Base-by-base conservation (phyloP, 2,888 invertebrate species). In the Allophyes oxyacanthae region DNA sequence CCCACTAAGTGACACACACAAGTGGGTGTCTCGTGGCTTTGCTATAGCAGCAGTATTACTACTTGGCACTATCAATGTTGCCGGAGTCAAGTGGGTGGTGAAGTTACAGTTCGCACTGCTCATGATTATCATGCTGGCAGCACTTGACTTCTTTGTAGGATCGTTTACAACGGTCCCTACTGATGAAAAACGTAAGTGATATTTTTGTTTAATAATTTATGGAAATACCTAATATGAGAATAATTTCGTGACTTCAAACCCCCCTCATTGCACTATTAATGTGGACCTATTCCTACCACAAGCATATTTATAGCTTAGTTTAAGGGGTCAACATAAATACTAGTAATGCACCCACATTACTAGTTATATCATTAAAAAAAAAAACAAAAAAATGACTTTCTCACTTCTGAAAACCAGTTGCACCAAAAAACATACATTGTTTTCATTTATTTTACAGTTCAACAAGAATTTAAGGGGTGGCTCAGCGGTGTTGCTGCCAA, bases 31-130 rank as follows among this genome's bases (percentile, higher is more conserved):
- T 43, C 95, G 98, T 79, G 97, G 97, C 3, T 97, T 99, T 86
- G 99, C 98, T 7, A 96, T 97, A 51, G 96, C 97, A 6, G 98
- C 99, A 41, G 97, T 99, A 1, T 89, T 99, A 41, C 91, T 98
- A 33, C 94, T 99, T 13, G 97, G 98, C 52, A 96, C 97, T 63
- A 98, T 99, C 73, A 99, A 99, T 92, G 95, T 99, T 37, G 99
- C 99, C 25, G 99, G 99, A 36, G 99, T 99, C 0, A 99, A 99
- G 87, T 99, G 99, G 99, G 99, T 99, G 25, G 97, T 99, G 55
- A 98, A 99, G 83, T 92, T 99, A 51, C 99, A 99, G 86, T 98
- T 99, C 91, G 92, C 97, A 30, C 95, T 99, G 40, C 94, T 99
- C 20, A 94, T 98, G 72, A 96, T 99, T 52, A 95, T 99, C 56